Evolutionary conservation across 2,797 vertebrate genomes (phyloP).

Genomic region (Melanotaenia maccullochi): DNA sequence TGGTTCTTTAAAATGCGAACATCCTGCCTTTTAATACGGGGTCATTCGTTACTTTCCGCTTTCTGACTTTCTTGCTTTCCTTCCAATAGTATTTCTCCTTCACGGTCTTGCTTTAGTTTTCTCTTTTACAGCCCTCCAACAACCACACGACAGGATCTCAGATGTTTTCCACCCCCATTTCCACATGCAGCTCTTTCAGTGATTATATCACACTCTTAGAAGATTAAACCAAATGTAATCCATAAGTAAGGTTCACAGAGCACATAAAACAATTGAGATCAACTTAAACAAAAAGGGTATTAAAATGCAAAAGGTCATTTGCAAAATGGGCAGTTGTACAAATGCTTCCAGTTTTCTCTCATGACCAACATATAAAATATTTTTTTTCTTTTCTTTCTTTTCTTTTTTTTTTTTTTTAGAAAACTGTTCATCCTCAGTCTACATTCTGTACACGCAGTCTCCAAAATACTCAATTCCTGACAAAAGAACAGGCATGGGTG

Average conservation of each 20-base stretch:
- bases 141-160: constrained; percentile 50
- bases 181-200: constrained; percentile 57
- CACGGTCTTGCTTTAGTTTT: constrained; percentile 48
- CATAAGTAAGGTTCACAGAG: constrained; percentile 44
- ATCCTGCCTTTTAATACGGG: constrained; percentile 45
- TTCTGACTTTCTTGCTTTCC: constrained; percentile 41
- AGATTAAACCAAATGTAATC: constrained; percentile 65
- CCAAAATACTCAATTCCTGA: constrained; percentile 12
- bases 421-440: constrained; percentile 11
- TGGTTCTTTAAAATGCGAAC: constrained; percentile 48
- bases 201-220: constrained; percentile 66
- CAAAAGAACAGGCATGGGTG: constrained; percentile 22
- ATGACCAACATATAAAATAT: constrained; percentile 7
- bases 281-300: constrained; percentile 29
- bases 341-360: constrained; percentile 22
- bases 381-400: background rate
- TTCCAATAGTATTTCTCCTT: constrained; percentile 44
- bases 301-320: constrained; percentile 15
- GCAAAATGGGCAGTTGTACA: background rate
- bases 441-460: constrained; percentile 7
- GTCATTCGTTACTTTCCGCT: constrained; percentile 50
- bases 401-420: background rate
- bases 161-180: constrained; percentile 68
- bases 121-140: constrained; percentile 47
- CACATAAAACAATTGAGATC: constrained; percentile 25